Base-by-base conservation (phyloP, 2,888 invertebrate genomes). In the Belgica antarctica region DNA sequence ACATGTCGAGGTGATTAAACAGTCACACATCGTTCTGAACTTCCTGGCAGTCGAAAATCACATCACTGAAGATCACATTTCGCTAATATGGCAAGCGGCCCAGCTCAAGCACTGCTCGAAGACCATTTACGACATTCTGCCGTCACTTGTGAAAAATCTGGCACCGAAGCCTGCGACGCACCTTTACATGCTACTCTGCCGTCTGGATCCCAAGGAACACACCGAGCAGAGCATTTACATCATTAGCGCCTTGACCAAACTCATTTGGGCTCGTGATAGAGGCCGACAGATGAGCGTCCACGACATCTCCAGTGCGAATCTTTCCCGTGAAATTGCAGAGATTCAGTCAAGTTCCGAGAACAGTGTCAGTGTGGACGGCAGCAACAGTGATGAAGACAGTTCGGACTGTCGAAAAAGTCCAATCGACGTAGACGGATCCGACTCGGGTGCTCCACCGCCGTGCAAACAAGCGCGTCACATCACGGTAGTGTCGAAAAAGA, bases 31-130 rank as follows among this genome's bases (percentile, higher is more conserved):
- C 75, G 90, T 96, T 72, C 82, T 96, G 62, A 94, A 94, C 79
- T 94, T 96, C 79, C 82, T 96, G 72, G 96, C 95, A 0, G 90
- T 94, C 80, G 95, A 96, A 79, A 91, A 92, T 46, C 86, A 92
- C 73, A 89, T 96, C 41, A 92, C 92, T 0, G 89, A 90, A 71
- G 93, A 93, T 71, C 94, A 96, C 75, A 88, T 96, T 74, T 94
- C 95, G 77, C 85, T 91, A 41, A 93, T 96, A 73, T 96, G 96
- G 96, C 92, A 94, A 73, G 94, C 96, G 0, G 94, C 95, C 0
- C 96, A 96, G 78, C 79, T 96, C 65, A 96, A 96, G 78, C 96
- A 96, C 78, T 96, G 96, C 77, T 90, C 94, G 0, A 90, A 94
- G 75, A 94, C 95, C 72, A 94, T 96, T 72, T 91, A 94, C 77